These are phyloP conservation scores for Diphyllodes magnificus DNA, from an alignment of 2,113 vertebrate genomes.

Conservation along the genomic window DNA sequence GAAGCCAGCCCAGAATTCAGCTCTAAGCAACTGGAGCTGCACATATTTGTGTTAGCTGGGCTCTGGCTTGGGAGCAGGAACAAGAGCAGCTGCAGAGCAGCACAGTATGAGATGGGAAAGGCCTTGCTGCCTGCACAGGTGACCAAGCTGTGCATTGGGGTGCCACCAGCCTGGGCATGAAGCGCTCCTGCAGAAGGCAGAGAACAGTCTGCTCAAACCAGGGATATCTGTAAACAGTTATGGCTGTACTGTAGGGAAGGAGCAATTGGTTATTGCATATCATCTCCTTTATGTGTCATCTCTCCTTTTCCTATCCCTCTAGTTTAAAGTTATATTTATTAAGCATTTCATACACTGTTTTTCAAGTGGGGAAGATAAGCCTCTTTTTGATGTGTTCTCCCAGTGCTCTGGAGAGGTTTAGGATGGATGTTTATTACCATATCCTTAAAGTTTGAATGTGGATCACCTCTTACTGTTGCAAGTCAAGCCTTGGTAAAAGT, in stretches of 20 bases:
- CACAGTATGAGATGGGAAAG: fast-evolving
- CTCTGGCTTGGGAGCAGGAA: not conserved
- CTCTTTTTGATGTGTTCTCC: not conserved
- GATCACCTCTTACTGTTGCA: not conserved
- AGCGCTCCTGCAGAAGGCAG: not conserved
- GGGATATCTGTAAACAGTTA: not conserved
- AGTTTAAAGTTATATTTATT: not conserved
- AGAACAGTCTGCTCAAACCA: not conserved
- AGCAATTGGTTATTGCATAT: not conserved
- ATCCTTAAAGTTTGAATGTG: not conserved
- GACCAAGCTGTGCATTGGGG: not conserved
- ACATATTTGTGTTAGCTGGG: not conserved
- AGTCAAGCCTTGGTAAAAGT: not conserved
- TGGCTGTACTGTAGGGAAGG: not conserved
- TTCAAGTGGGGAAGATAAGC: not conserved
- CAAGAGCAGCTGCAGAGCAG: not conserved
- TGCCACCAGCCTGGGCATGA: not conserved
- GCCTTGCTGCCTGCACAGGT: not conserved
- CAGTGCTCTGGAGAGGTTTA: not conserved
- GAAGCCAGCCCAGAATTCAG: not conserved
- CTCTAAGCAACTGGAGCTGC: not conserved
- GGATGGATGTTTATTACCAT: not conserved
- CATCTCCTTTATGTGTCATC: not conserved
- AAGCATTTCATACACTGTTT: not conserved
- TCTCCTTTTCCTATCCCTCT: not conserved